Conservation (phyloP, 2,888 invertebrate genomes). For the Pterostichus niger region DNA sequence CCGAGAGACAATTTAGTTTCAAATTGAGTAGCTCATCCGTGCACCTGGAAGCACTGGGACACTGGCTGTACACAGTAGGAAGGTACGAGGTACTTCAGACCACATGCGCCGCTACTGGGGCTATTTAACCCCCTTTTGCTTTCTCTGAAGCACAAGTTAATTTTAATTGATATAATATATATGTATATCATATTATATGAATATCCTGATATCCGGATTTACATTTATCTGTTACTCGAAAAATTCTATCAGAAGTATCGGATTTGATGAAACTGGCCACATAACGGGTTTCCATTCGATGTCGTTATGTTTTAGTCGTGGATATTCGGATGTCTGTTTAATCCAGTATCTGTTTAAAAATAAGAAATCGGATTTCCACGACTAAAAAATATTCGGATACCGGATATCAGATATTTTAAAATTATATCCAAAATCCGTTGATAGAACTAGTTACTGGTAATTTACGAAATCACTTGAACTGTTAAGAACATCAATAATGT, state of each 20-base stretch:
- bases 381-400: too few relatives aligned
- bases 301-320: too few relatives aligned
- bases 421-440: too few relatives aligned
- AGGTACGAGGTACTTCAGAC: not conserved
- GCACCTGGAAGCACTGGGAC: conserved; percentile 54
- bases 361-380: too few relatives aligned
- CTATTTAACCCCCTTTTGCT: not conserved
- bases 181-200: too few relatives aligned
- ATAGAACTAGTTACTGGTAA: too few relatives aligned
- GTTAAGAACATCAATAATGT: too few relatives aligned
- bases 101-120: conserved; percentile 24
- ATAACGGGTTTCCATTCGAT: too few relatives aligned
- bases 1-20: conserved; percentile 61
- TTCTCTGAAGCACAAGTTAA: not conserved
- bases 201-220: not conserved
- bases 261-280: too few relatives aligned
- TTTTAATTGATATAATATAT: not conserved
- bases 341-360: too few relatives aligned
- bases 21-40: conserved; percentile 64
- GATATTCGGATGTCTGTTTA: not conserved
- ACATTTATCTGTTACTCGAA: not conserved
- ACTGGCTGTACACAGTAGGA: not conserved
- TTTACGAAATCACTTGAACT: too few relatives aligned
- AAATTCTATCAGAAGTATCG: not conserved
- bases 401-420: too few relatives aligned